These are phyloP conservation scores for Drosophila planitibia DNA, from an alignment of 2,888 invertebrate genomes.

Conservation along the genomic window DNA sequence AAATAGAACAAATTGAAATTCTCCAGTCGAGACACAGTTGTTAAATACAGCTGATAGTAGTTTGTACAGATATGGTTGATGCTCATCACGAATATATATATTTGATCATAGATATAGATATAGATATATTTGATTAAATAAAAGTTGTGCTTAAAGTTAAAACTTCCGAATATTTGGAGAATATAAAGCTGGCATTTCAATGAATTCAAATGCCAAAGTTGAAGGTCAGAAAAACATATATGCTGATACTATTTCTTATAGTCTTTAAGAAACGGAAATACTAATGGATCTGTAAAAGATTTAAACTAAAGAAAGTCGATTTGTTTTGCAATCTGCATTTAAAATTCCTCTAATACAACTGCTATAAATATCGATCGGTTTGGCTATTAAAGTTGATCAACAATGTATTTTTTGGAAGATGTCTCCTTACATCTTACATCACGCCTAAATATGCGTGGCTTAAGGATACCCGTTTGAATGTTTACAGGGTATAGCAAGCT, in stretches of 20 bases:
- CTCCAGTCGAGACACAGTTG: not conserved
- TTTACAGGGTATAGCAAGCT: conserved; percentile 20
- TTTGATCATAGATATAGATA: too few species aligned
- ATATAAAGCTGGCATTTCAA: not conserved
- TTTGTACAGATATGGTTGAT: not conserved
- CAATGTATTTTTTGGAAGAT: not conserved
- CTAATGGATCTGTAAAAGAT: not conserved
- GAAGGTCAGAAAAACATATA: too few species aligned
- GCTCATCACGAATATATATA: too few species aligned
- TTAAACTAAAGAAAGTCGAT: not conserved
- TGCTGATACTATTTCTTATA: not conserved
- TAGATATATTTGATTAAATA: too few species aligned
- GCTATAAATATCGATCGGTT: not conserved
- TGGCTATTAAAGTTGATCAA: not conserved
- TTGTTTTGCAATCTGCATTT: not conserved
- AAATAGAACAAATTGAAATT: not conserved
- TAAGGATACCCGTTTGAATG: not conserved
- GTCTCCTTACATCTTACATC: not conserved
- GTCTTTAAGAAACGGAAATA: not conserved
- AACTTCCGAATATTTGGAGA: too few species aligned
- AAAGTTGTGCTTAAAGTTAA: not conserved
- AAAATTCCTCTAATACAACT: not conserved
- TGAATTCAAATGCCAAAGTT: not conserved
- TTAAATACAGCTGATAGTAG: not conserved
- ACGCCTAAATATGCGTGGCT: not conserved